phyloP scores from a whole-genome alignment of 2,113 vertebrate species.

The Silurus meridionalis region DNA sequence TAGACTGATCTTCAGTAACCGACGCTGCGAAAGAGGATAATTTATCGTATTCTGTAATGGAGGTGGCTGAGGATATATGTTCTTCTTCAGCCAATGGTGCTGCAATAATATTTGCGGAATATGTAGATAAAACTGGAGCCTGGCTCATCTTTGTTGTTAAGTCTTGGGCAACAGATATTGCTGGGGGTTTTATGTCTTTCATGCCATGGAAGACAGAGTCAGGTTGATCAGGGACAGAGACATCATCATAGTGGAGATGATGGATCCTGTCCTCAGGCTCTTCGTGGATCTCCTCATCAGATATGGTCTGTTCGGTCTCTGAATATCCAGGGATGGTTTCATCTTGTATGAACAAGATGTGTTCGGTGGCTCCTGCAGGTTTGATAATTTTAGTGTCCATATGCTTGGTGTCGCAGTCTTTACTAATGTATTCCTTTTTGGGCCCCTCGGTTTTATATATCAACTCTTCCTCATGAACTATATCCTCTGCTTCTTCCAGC shows the following conservation, averaged over 20 bases:
- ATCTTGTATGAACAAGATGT: slow-evolving; percentile 92
- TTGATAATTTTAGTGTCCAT: slow-evolving; percentile 55
- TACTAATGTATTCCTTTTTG: slow-evolving; percentile 65
- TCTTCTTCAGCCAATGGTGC: slow-evolving; percentile 96
- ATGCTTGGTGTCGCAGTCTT: slow-evolving; percentile 64
- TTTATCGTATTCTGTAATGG: slow-evolving; percentile 96
- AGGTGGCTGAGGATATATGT: slow-evolving; percentile 94
- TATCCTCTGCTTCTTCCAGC: slow-evolving; percentile 85
- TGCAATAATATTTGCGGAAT: slow-evolving; percentile 83
- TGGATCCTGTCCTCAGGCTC: slow-evolving; percentile 88
- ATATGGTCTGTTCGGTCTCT: slow-evolving; percentile 96
- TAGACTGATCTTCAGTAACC: slow-evolving; percentile 93
- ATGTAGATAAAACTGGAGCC: slow-evolving; percentile 81
- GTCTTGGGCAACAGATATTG: slow-evolving; percentile 63
- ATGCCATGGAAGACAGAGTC: slow-evolving; percentile 81
- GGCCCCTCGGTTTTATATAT: slow-evolving; percentile 68
- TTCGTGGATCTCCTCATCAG: slow-evolving; percentile 95
- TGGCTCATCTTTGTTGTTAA: slow-evolving; percentile 77
- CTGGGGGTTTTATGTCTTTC: slow-evolving; percentile 71
- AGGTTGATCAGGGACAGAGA: slow-evolving; percentile 83
- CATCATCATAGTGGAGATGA: slow-evolving; percentile 83
- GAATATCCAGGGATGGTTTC: slow-evolving; percentile 97
- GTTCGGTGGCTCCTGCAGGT: slow-evolving; percentile 73
- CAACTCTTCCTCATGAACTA: slow-evolving; percentile 60
- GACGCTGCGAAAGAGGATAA: slow-evolving; percentile 95